Conservation (phyloP, 1,140 invertebrate genomes). For the Thalassaphorura encarpata region DNA sequence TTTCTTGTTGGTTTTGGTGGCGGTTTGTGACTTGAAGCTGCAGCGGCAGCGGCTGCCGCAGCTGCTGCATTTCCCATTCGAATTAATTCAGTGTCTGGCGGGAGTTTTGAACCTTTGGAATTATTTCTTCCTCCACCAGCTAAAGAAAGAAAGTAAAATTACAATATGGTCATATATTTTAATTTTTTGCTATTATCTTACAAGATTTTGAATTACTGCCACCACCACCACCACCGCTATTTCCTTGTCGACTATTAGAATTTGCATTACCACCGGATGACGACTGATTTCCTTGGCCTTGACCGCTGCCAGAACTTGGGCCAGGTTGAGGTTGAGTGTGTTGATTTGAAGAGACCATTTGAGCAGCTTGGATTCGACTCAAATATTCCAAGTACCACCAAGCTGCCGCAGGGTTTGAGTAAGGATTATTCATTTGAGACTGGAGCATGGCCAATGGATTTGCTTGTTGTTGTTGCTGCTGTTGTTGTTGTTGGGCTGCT, state of each 20-base stretch:
- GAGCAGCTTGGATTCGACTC: constrained; percentile 27
- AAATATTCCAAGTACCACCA: constrained; percentile 29
- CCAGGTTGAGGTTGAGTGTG: background rate
- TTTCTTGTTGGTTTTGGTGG: too few relatives aligned
- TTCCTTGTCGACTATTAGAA: background rate
- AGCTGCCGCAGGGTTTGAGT: constrained; percentile 23
- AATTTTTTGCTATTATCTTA: background rate
- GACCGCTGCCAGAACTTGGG: background rate
- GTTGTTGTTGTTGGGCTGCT: background rate
- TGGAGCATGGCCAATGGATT: constrained; percentile 9
- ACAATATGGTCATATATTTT: background rate
- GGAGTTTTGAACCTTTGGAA: constrained; percentile 12
- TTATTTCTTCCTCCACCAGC: background rate
- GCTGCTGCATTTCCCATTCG: constrained; percentile 7
- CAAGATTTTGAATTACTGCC: background rate
- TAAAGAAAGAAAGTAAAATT: background rate
- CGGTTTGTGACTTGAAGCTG: too few relatives aligned
- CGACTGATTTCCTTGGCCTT: background rate
- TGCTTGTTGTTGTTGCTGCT: background rate
- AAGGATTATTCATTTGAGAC: constrained; percentile 6
- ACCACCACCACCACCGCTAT: background rate
- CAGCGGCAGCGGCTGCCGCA: background rate
- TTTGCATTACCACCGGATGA: background rate
- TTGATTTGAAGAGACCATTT: constrained; percentile 10
- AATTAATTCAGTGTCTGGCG: constrained; percentile 25